phyloP scores from a whole-genome alignment of 2,888 invertebrate genomes.

The Nesidiocoris tenuis region DNA sequence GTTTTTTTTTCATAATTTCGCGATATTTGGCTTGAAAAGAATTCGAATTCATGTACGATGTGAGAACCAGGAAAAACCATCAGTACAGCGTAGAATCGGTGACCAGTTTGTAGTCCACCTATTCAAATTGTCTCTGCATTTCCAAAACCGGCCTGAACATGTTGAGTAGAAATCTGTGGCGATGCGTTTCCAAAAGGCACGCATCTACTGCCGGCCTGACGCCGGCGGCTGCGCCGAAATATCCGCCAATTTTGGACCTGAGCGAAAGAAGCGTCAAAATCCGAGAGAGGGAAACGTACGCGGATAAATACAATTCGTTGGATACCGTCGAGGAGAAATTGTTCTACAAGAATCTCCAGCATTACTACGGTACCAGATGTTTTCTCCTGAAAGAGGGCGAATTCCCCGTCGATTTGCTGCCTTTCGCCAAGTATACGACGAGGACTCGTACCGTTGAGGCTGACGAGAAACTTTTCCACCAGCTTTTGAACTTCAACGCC shows the following conservation, averaged over 20 bases:
- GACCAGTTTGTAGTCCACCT: too few relatives aligned
- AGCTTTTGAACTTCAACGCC: slow-evolving; percentile 51
- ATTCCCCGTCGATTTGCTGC: slow-evolving; percentile 68
- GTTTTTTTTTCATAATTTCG: too few relatives aligned
- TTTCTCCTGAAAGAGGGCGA: slow-evolving; percentile 62
- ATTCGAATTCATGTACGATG: too few relatives aligned
- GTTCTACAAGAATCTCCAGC: slow-evolving; percentile 77
- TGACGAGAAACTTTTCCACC: slow-evolving; percentile 60
- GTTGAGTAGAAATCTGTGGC: slow-evolving; percentile 7
- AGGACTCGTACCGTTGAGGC: slow-evolving; percentile 68
- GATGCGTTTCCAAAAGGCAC: slow-evolving; percentile 2
- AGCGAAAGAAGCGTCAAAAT: slow-evolving; percentile 30
- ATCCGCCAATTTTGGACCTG: slow-evolving; percentile 49
- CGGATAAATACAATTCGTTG: slow-evolving; percentile 49
- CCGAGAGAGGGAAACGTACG: slow-evolving; percentile 41
- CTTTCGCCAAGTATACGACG: slow-evolving; percentile 72
- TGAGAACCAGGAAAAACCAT: too few relatives aligned
- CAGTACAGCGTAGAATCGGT: too few relatives aligned
- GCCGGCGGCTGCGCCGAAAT: slow-evolving; percentile 17
- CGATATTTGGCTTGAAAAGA: too few relatives aligned
- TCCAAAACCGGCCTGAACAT: not conserved
- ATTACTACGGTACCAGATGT: slow-evolving; percentile 75
- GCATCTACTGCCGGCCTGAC: not conserved
- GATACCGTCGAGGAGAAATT: slow-evolving; percentile 80
- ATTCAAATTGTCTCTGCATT: too few relatives aligned